A percentile compares a stretch with the other conserved stretches of the same genome.
phyloP scores from a whole-genome alignment of 1,140 invertebrate genomes.

The Lepidurus arcticus region DNA sequence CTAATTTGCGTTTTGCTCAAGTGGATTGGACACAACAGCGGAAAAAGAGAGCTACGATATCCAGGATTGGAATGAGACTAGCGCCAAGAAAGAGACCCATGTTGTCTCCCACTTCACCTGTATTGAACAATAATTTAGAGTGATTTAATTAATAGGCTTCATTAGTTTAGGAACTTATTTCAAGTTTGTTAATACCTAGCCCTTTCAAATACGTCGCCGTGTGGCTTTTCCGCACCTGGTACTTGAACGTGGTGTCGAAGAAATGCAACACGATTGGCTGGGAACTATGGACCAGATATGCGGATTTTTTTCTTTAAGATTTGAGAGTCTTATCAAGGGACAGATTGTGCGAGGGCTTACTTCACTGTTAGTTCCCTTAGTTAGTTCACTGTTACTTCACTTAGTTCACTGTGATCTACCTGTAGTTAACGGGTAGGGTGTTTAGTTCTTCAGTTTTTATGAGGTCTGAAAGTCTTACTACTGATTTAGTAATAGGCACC shows the following conservation, averaged over 20 bases:
- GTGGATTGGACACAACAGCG: neutral
- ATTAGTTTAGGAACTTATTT: neutral
- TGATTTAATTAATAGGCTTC: neutral
- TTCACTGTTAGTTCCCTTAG: no score
- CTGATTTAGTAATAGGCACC: neutral
- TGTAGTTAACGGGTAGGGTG: neutral
- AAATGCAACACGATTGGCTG: neutral
- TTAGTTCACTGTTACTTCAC: no score
- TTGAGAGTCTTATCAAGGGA: neutral
- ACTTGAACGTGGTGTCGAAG: neutral
- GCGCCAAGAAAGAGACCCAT: constrained; percentile 23
- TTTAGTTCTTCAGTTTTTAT: neutral
- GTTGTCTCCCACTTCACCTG: constrained; percentile 28
- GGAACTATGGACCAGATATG: neutral
- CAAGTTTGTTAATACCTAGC: neutral
- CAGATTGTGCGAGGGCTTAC: neutral
- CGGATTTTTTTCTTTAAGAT: neutral
- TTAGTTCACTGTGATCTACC: neutral
- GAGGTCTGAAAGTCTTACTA: neutral
- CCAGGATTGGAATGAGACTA: constrained; percentile 19
- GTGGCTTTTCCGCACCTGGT: neutral
- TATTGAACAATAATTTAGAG: neutral
- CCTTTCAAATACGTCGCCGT: neutral
- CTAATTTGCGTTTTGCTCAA: no score
- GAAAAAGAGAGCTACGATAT: neutral